Evolutionary conservation across 2,797 vertebrate genomes (phyloP).

Genomic region (Fundulus diaphanus): DNA sequence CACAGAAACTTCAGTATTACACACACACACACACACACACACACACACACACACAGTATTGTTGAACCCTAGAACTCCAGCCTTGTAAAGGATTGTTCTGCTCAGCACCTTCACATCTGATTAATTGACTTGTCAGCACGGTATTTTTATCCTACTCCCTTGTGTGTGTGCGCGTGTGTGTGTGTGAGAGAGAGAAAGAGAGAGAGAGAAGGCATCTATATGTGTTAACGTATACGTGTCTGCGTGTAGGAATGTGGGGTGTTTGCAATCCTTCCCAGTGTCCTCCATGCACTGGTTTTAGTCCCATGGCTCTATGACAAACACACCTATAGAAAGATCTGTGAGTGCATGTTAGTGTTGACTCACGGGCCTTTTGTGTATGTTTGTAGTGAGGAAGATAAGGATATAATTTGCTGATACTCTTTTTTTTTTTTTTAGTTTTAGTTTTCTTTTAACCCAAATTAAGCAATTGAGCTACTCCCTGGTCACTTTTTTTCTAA

Average conservation of each 20-base stretch:
- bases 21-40: not conserved
- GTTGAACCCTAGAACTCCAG: constrained; percentile 78
- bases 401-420: constrained; percentile 60
- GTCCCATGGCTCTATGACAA: constrained; percentile 62
- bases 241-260: constrained; percentile 16
- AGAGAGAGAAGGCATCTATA: constrained; percentile 11
- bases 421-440: too few relatives aligned
- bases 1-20: constrained; percentile 35
- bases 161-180: constrained; percentile 60
- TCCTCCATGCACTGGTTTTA: constrained; percentile 77
- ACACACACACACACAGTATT: constrained; percentile 25
- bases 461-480: constrained; percentile 43
- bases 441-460: constrained; percentile 60
- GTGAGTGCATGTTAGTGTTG: constrained; percentile 8
- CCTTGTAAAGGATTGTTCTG: constrained; percentile 83
- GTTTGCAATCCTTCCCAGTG: constrained; percentile 81
- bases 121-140: constrained; percentile 90
- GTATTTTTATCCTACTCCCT: constrained; percentile 87
- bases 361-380: not conserved
- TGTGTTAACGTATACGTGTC: constrained; percentile 7
- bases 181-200: constrained; percentile 15
- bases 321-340: constrained; percentile 49
- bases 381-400: constrained; percentile 36
- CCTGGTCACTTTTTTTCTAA: constrained; percentile 55
- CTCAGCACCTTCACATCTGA: constrained; percentile 87